phyloP scores from a whole-genome alignment of 2,888 invertebrate genomes.

The Malthinus seriepunctatus region DNA sequence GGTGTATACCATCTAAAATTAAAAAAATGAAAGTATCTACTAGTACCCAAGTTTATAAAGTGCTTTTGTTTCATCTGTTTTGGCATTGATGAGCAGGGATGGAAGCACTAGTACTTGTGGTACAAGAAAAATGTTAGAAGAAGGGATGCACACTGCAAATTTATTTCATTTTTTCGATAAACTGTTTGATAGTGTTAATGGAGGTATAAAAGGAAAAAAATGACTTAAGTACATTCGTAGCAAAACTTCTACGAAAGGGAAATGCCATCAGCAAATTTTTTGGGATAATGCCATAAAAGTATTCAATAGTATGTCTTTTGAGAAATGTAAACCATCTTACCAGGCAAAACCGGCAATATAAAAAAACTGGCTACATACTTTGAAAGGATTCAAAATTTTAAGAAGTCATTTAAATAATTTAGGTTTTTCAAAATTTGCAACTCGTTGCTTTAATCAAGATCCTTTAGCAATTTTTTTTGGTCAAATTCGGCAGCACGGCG shows the following conservation, averaged over 20 bases:
- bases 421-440: neutral
- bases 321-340: neutral
- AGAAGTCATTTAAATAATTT: neutral
- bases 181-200: neutral
- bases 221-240: neutral
- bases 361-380: slow-evolving; percentile 1
- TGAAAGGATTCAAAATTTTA: neutral
- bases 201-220: neutral
- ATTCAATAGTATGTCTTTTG: neutral
- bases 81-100: neutral
- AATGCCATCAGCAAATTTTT: neutral
- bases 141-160: neutral
- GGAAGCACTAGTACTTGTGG: neutral
- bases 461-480: slow-evolving; percentile 5
- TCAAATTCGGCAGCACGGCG: slow-evolving; percentile 9
- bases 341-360: neutral
- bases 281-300: slow-evolving; percentile 5
- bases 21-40: slow-evolving; percentile 14
- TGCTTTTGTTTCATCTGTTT: neutral
- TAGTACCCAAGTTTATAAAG: slow-evolving; percentile 13
- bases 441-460: slow-evolving; percentile 13
- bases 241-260: neutral
- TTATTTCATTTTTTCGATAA: neutral
- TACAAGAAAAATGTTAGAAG: neutral
- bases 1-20: slow-evolving; percentile 1